phyloP scores from a whole-genome alignment of 2,797 vertebrate genomes.

The Sebastes cheni region DNA sequence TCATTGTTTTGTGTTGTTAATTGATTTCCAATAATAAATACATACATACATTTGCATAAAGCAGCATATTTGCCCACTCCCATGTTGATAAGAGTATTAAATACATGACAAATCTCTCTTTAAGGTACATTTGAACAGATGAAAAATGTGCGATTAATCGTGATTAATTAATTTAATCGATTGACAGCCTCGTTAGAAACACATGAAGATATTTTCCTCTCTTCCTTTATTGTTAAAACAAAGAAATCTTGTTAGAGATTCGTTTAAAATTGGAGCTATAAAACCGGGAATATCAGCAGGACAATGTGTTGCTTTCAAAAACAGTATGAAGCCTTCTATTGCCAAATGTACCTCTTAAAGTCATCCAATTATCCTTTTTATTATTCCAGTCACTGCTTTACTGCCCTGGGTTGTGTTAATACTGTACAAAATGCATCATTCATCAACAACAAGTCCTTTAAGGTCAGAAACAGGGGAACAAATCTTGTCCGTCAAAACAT shows the following conservation, averaged over 20 bases:
- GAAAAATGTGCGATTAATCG: too few relatives aligned
- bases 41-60: too few relatives aligned
- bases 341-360: background rate
- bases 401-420: conserved; percentile 2
- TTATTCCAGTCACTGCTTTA: background rate
- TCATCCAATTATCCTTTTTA: background rate
- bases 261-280: background rate
- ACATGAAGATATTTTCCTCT: background rate
- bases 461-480: background rate
- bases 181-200: background rate
- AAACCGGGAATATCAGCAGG: background rate
- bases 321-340: background rate
- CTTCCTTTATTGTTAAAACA: conserved; percentile 45
- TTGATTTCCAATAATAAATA: too few relatives aligned
- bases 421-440: conserved; percentile 27
- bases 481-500: conserved; percentile 12
- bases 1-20: too few relatives aligned
- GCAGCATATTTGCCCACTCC: too few relatives aligned
- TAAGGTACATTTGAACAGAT: too few relatives aligned
- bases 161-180: too few relatives aligned
- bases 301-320: conserved; percentile 2
- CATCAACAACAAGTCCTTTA: background rate
- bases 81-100: too few relatives aligned
- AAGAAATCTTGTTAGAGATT: background rate
- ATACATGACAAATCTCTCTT: too few relatives aligned